phyloP scores from a whole-genome alignment of 23 tunicate genomes.

The Styela clava region DNA sequence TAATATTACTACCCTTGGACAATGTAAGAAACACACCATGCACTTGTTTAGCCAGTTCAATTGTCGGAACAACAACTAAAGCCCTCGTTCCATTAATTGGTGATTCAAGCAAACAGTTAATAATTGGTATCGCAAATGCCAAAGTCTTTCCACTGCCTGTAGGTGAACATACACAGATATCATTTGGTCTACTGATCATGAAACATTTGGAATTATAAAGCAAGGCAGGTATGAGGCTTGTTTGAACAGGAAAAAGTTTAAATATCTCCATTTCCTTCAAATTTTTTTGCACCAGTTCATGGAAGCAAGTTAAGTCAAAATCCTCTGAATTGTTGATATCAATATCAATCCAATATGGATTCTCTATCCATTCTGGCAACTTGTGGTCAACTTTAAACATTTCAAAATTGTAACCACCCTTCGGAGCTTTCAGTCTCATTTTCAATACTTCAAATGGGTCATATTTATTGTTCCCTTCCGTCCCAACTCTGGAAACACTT shows the following conservation, averaged over 20 bases:
- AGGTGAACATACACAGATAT: slow-evolving; percentile 84
- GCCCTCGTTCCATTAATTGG: slow-evolving; percentile 46
- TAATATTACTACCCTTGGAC: slow-evolving; percentile 30
- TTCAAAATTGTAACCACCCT: not conserved
- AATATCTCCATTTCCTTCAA: slow-evolving; percentile 38
- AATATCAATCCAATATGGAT: not conserved
- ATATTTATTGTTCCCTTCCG: not conserved
- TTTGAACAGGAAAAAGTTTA: slow-evolving; percentile 62
- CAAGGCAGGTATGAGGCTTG: slow-evolving; percentile 39
- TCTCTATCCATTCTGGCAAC: slow-evolving; percentile 11
- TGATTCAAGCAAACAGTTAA: slow-evolving; percentile 26
- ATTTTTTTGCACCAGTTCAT: slow-evolving; percentile 31
- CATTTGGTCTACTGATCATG: slow-evolving; percentile 46
- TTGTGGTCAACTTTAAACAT: not conserved
- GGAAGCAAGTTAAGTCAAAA: not conserved
- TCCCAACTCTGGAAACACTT: not conserved
- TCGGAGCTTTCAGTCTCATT: slow-evolving; percentile 4
- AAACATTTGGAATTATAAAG: slow-evolving; percentile 32
- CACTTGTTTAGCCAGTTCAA: slow-evolving; percentile 71
- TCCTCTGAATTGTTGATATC: not conserved
- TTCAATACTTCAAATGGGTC: slow-evolving; percentile 5
- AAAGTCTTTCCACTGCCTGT: slow-evolving; percentile 92
- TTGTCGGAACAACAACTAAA: slow-evolving; percentile 55
- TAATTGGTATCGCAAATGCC: slow-evolving; percentile 78
- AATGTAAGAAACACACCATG: slow-evolving; percentile 35